These are phyloP conservation scores for Adrianichthys oophorus DNA, from an alignment of 2,797 vertebrate genomes.

Conservation along the genomic window DNA sequence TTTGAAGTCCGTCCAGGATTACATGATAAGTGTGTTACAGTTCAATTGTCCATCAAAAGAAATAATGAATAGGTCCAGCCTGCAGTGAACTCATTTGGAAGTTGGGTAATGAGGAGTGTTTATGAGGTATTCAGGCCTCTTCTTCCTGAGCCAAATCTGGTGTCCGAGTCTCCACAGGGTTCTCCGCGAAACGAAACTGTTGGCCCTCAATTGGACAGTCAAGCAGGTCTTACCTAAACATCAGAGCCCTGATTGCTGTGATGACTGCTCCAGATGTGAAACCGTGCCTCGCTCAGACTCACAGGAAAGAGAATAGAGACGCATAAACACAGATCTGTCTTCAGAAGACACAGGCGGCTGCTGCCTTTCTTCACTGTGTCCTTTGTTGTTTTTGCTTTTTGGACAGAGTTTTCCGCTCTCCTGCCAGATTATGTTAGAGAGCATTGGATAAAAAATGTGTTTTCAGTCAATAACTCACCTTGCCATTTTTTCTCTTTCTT, in stretches of 20 bases:
- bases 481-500: conserved; percentile 18
- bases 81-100: conserved; percentile 71
- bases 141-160: conserved; percentile 60
- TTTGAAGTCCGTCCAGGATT: conserved; percentile 42
- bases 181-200: conserved; percentile 59
- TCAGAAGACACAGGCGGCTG: conserved; percentile 18
- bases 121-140: conserved; percentile 68
- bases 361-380: conserved; percentile 44
- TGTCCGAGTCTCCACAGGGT: conserved; percentile 61
- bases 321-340: conserved; percentile 43
- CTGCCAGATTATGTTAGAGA: conserved; percentile 69
- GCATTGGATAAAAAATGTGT: conserved; percentile 65
- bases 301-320: conserved; percentile 14
- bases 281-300: conserved; percentile 26
- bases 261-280: conserved; percentile 67
- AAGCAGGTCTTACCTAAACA: conserved; percentile 58
- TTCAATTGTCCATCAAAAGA: conserved; percentile 68
- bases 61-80: conserved; percentile 71
- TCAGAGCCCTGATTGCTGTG: conserved; percentile 54
- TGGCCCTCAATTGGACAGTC: conserved; percentile 60
- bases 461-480: conserved; percentile 74
- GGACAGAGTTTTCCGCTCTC: conserved; percentile 53
- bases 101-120: conserved; percentile 75
- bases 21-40: conserved; percentile 64
- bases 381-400: conserved; percentile 68